Base-by-base conservation (phyloP, 2,888 invertebrate species). In the Camptogramma bilineatum region DNA sequence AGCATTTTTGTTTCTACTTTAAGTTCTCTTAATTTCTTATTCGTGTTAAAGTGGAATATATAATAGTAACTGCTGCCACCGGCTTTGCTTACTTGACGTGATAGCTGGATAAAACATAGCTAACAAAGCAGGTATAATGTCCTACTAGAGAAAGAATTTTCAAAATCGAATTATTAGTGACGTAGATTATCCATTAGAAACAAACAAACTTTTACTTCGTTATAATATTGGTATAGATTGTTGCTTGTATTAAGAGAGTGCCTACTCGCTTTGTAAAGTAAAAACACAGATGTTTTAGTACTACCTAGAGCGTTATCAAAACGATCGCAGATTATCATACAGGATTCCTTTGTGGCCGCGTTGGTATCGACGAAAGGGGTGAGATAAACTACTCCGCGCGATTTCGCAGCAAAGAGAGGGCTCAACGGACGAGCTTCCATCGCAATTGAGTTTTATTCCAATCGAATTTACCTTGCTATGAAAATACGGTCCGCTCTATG, bases 361-460 rank as follows among this genome's bases (percentile, higher is more conserved):
- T 78, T 82, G 74, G 69, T 70, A 73, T 69, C 73, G 64, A 53
- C 74, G 76, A 79, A 81, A 77, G 75, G 86, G 85, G 84, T 78
- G 85, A 87, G 90, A 90, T 91, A 90, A 88, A 90, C 88, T 89
- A 85, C 85, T 87, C 84, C 85, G 82, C 85, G 80, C 90, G 87
- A 89, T 89, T 90, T 87, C 84, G 81, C 84, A 73, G 84, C 86
- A 92, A 90, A 91, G 91, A 91, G 91, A 91, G 86, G 85, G 91
- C 90, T 91, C 91, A 90, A 75, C 80, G 76, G 77, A 72, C 76
- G 78, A 76, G 83, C 83, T 84, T 75, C 71, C 78, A 82, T 80
- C 78, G 77, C 73, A 73, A 73, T 74, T 73, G 81, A 86, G 87
- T 87, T 90, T 90, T 89, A 90, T 90, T 88, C 87, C 86, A 81